Evolutionary conservation across 2,113 vertebrate species (phyloP), one percentile per base, ranked within the genome.

Genomic region (Gavia stellata): DNA sequence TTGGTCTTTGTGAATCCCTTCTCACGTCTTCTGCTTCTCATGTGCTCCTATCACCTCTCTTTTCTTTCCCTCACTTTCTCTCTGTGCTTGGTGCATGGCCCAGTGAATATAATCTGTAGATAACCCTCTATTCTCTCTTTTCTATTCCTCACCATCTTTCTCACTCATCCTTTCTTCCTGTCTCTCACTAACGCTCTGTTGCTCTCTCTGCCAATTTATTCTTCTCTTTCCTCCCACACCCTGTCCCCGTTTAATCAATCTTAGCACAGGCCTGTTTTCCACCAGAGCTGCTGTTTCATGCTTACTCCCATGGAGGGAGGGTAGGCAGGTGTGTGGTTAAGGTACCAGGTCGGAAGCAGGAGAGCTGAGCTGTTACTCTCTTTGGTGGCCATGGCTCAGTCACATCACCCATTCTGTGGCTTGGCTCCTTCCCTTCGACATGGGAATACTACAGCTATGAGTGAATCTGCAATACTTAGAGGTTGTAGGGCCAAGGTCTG

Each of bases 181-280:
- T 97, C 96, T 97, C 86, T 94, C 86, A 94, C 91, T 96, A 96
- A 81, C 65, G 25, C 47, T 94, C 68, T 91, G 91, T 92, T 95
- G 89, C 89, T 87, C 49, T 88, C 92, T 49, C 85, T 95, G 94
- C 75, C 96, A 95, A 70, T 96, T 95, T 94, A 92, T 90, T 95
- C 90, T 80, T 90, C 86, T 94, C 85, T 94, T 88, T 93, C 91
- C 91, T 96, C 95, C 91, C 88, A 96, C 94, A 87, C 86, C 89
- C 91, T 95, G 91, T 94, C 92, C 96, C 90, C 14, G 40, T 96
- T 97, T 95, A 94, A 92, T 96, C 95, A 96, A 84, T 94, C 96
- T 96, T 63, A 93, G 70, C 79, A 62, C 23, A 89, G 77, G 82
- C 92, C 86, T 92, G 77, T 91, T 96, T 96, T 92, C 59, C 73